Evolutionary conservation across 2,888 invertebrate species (phyloP), one percentile per base, ranked within the genome.

Genomic region (Drosophila rubida): DNA sequence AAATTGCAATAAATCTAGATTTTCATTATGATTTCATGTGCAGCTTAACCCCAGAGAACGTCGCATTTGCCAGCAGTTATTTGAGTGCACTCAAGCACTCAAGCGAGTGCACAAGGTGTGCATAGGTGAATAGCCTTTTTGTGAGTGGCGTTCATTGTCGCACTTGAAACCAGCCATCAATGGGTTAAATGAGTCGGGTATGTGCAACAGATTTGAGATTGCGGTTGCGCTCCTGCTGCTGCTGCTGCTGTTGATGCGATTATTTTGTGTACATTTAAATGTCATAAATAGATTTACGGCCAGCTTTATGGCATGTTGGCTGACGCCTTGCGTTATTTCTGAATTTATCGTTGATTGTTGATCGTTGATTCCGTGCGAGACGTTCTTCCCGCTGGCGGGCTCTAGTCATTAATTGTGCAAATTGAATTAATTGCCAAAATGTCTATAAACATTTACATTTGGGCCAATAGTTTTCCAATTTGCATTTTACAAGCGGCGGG

Each of bases 211-310:
- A 60, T 45, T 14, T 42, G 16, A n/a, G 53, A 23, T 41, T 51
- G 32, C 16, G 16, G 9, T 9, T 45, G 14, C 25, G 37, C 25
- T 48, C 27, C 25, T 19, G 19, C 19, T 19, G 19, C 3, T 19
- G 1, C 3, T 19, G 19, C n/a, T n/a, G n/a, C 13, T 50, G 51
- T 59, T 61, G 67, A 72, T 69, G 60, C 61, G 51, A 63, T 64
- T 60, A 58, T 58, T 62, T 53, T 64, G 69, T 81, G 66, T 85
- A 74, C 70, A 69, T 85, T 79, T 69, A 82, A 77, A 77, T 85
- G 88, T 86, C 88, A 83, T 86, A 86, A 83, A 78, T 88, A 86
- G 69, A 88, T 86, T 83, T 73, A 86, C 68, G 61, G 71, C 60
- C 61, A 54, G 76, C 59, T 85, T 82, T 85, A 81, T 87, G 71